Percentiles rank a stretch among this genome's conserved stretches.
Evolutionary conservation across 2,888 invertebrate species (phyloP).

Genomic region (Acronicta aceris): DNA sequence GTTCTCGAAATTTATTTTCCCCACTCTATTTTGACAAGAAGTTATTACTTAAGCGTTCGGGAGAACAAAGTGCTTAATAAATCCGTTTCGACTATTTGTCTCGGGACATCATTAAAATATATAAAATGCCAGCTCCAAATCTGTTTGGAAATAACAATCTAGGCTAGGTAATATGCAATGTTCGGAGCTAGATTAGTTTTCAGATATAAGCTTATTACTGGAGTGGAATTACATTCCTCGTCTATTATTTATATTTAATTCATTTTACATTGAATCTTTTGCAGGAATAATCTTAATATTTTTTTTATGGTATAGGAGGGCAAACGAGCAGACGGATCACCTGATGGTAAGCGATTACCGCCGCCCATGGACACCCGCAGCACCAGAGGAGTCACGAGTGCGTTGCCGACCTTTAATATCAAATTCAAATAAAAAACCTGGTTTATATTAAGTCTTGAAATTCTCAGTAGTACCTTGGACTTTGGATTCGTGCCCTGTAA

Average conservation of each 20-base stretch:
- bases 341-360: too few relatives aligned
- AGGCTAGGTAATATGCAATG: constrained; percentile 23
- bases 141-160: constrained; percentile 15
- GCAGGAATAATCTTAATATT: too few relatives aligned
- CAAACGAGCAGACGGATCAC: too few relatives aligned
- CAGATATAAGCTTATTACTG: constrained; percentile 18
- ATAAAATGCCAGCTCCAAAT: constrained; percentile 25
- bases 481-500: too few relatives aligned
- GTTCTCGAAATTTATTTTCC: constrained; percentile 75
- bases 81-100: constrained; percentile 49
- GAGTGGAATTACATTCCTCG: constrained; percentile 5
- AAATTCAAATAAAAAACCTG: too few relatives aligned
- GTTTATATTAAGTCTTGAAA: too few relatives aligned
- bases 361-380: too few relatives aligned
- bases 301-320: too few relatives aligned
- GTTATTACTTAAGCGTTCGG: constrained; percentile 63
- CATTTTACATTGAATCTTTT: too few relatives aligned
- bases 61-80: constrained; percentile 38
- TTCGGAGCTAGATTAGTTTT: constrained; percentile 10
- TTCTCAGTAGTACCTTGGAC: too few relatives aligned
- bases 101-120: constrained; percentile 24
- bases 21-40: constrained; percentile 64
- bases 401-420: too few relatives aligned
- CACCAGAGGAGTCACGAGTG: too few relatives aligned
- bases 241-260: background rate